Evolutionary conservation across 2,888 invertebrate species (phyloP).

Genomic region (Sminthurinus aureus): DNA sequence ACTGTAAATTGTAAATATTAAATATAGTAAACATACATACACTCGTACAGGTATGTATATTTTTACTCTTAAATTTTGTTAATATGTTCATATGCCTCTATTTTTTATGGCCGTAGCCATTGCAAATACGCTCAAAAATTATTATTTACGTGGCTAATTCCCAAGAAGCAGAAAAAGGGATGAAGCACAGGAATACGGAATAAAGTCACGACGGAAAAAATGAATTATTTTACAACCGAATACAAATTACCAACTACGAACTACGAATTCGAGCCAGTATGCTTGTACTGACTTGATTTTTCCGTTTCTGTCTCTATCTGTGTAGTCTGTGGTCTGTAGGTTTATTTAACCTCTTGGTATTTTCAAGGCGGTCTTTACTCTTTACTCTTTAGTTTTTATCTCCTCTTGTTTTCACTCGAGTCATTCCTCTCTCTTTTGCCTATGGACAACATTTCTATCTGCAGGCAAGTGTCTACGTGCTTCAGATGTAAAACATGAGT

Average conservation of each 20-base stretch:
- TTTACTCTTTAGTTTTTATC: background rate
- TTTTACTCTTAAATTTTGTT: no score
- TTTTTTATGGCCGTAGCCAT: background rate
- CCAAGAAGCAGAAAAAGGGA: background rate
- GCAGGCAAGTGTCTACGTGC: background rate
- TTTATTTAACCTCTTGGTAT: background rate
- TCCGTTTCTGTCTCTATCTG: background rate
- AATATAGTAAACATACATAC: background rate
- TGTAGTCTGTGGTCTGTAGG: background rate
- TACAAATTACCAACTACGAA: no score
- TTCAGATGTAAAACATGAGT: background rate
- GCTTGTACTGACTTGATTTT: background rate
- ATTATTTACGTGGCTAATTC: background rate
- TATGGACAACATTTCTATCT: background rate
- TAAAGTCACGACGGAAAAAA: background rate
- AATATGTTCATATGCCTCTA: no score
- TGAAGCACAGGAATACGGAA: background rate
- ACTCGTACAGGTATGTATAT: no score
- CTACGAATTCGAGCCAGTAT: no score
- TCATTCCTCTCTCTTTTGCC: background rate
- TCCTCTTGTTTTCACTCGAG: background rate
- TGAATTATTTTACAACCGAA: conserved; percentile 1
- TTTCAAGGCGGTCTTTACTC: background rate
- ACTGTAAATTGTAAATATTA: background rate
- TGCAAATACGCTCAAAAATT: background rate